Percentiles rank a stretch among this genome's conserved stretches.
These are phyloP conservation scores for Koerneria pararmatus DNA, from an alignment of 2,888 invertebrate genomes.

Conservation along the genomic window DNA sequence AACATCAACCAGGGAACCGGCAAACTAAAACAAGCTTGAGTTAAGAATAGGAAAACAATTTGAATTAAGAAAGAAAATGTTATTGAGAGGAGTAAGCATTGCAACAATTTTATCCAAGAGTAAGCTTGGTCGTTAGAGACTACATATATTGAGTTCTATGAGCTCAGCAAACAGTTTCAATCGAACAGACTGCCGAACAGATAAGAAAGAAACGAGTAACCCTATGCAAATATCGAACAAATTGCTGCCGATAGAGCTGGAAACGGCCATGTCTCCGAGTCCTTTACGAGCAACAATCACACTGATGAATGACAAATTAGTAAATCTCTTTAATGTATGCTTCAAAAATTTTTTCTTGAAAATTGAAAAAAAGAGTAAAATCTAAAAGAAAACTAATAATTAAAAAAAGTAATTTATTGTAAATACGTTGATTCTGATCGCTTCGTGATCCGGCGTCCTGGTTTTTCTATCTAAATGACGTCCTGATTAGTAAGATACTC, in stretches of 20 bases:
- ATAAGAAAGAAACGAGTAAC: constrained; percentile 67
- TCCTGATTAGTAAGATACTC: constrained; percentile 14
- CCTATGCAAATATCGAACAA: constrained; percentile 98
- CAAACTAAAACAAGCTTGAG: constrained; percentile 63
- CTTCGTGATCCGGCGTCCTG: too few species aligned
- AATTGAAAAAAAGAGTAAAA: neutral
- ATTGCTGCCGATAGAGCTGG: constrained; percentile 96
- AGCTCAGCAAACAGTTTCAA: too few species aligned
- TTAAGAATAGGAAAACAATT: neutral
- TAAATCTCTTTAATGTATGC: neutral
- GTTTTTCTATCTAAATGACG: too few species aligned
- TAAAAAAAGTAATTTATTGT: too few species aligned
- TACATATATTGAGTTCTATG: too few species aligned
- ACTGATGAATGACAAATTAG: constrained; percentile 63
- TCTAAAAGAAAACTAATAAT: neutral
- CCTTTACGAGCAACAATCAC: constrained; percentile 97
- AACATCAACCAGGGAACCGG: constrained; percentile 95
- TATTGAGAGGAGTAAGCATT: too few species aligned
- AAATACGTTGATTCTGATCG: too few species aligned
- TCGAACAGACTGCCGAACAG: neutral
- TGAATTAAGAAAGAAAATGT: neutral
- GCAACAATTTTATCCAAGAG: too few species aligned
- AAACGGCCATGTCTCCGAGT: constrained; percentile 97
- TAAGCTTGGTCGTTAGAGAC: too few species aligned
- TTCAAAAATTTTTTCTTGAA: neutral